phyloP scores from a whole-genome alignment of 2,797 vertebrate genomes.

The Pygocentrus nattereri region DNA sequence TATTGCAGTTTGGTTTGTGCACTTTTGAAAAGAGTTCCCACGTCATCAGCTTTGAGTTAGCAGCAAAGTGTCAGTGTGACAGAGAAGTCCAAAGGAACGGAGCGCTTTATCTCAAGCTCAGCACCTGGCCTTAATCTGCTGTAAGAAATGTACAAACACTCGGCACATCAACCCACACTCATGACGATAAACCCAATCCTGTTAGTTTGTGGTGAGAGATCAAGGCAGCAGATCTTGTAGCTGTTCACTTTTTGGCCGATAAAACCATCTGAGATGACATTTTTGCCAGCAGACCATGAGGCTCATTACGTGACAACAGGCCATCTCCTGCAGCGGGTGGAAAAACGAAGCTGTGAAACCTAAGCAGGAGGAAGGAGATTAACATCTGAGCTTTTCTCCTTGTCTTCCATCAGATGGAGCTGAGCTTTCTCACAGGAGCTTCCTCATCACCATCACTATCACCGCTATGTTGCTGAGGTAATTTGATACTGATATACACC shows the following conservation, averaged over 20 bases:
- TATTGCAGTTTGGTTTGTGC: background rate
- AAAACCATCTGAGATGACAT: slow-evolving; percentile 67
- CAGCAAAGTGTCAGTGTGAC: slow-evolving; percentile 12
- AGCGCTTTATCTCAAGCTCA: slow-evolving; percentile 49
- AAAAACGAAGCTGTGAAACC: slow-evolving; percentile 43
- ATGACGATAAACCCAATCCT: slow-evolving; percentile 62
- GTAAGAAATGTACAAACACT: slow-evolving; percentile 69
- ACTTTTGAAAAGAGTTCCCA: background rate
- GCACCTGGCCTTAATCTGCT: slow-evolving; percentile 73
- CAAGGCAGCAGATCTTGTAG: slow-evolving; percentile 62
- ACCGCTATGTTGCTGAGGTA: slow-evolving; percentile 37
- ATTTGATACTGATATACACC: slow-evolving; percentile 54
- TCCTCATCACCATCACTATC: slow-evolving; percentile 31
- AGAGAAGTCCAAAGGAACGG: background rate
- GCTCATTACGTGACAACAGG: slow-evolving; percentile 76
- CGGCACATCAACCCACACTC: slow-evolving; percentile 64
- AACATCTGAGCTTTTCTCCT: slow-evolving; percentile 19
- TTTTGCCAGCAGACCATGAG: slow-evolving; percentile 80
- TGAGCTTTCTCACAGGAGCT: slow-evolving; percentile 19
- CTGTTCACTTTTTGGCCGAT: slow-evolving; percentile 68
- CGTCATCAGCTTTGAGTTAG: slow-evolving; percentile 6
- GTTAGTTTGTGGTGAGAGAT: slow-evolving; percentile 67
- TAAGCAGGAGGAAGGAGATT: slow-evolving; percentile 43
- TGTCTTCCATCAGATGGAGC: slow-evolving; percentile 39
- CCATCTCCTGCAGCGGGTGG: slow-evolving; percentile 55